A percentile compares a stretch with the other conserved stretches of the same genome.
phyloP scores from a whole-genome alignment of 2,888 invertebrate genomes.

The Formica aserva region DNA sequence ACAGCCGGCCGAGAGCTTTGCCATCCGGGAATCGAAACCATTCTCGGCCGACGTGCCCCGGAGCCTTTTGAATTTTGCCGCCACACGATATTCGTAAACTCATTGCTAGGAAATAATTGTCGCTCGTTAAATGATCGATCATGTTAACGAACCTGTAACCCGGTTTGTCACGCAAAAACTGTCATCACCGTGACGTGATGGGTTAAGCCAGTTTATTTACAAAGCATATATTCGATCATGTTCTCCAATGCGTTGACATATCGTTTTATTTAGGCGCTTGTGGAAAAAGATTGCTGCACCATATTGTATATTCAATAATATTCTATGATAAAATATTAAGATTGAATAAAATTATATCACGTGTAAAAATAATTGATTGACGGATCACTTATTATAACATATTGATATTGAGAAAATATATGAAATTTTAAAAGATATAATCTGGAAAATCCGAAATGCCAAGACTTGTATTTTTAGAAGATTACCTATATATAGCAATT shows the following conservation, averaged over 20 bases:
- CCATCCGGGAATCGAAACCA: conserved; percentile 60
- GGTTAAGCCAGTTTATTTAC: conserved; percentile 22
- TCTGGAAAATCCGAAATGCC: not conserved
- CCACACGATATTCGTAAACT: conserved; percentile 67
- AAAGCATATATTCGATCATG: not conserved
- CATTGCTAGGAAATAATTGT: conserved; percentile 67
- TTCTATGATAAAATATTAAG: not conserved
- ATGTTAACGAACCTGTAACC: conserved; percentile 59
- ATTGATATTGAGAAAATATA: not conserved
- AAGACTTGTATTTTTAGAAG: not conserved
- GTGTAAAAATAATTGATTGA: not conserved
- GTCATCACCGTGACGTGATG: conserved; percentile 33
- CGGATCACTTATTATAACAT: not conserved
- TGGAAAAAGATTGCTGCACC: not conserved
- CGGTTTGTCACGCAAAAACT: conserved; percentile 36
- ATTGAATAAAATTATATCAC: not conserved
- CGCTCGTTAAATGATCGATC: conserved; percentile 62
- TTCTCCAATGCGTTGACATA: not conserved
- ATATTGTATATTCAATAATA: not conserved
- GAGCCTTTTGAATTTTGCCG: conserved; percentile 70
- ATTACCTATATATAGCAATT: not conserved
- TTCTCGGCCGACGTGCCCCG: conserved; percentile 58
- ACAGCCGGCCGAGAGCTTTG: conserved; percentile 40
- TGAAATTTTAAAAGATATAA: conserved; percentile 5
- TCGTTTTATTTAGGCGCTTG: not conserved